These are phyloP conservation scores for Capitulum mitella DNA, from an alignment of 2,888 invertebrate genomes.

Conservation along the genomic window DNA sequence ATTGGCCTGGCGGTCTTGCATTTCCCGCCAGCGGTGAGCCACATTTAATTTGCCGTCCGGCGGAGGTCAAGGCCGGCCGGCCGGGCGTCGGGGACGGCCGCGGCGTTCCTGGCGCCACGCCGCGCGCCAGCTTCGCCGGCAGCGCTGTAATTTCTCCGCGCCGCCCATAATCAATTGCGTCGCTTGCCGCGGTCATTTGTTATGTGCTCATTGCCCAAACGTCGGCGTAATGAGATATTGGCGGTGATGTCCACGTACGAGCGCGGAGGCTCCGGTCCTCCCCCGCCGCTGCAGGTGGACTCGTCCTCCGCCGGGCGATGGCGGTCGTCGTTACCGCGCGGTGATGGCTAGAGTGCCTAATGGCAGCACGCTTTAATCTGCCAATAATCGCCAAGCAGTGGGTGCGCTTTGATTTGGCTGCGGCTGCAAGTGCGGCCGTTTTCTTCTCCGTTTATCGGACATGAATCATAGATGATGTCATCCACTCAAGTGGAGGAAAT, in stretches of 20 bases:
- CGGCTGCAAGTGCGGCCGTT: not conserved
- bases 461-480: not conserved
- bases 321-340: not conserved
- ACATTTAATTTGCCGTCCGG: constrained; percentile 4
- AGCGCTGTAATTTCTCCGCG: constrained; percentile 3
- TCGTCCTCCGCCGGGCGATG: not conserved
- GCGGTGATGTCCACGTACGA: not conserved
- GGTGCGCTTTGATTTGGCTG: not conserved
- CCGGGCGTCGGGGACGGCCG: not conserved
- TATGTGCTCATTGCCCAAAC: not conserved
- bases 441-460: not conserved
- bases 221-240: constrained; percentile 6
- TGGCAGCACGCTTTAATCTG: constrained; percentile 8
- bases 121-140: not conserved
- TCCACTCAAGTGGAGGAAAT: not conserved
- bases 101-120: not conserved
- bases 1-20: constrained; percentile 13
- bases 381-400: not conserved
- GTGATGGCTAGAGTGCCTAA: not conserved
- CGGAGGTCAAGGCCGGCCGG: constrained; percentile 2
- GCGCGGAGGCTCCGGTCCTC: not conserved
- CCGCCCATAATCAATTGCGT: constrained; percentile 16
- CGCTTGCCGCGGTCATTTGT: not conserved
- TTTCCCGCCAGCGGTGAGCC: constrained; percentile 9
- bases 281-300: not conserved